Base-by-base conservation (phyloP, 2,113 vertebrate genomes). In the Peromyscus maniculatus region DNA sequence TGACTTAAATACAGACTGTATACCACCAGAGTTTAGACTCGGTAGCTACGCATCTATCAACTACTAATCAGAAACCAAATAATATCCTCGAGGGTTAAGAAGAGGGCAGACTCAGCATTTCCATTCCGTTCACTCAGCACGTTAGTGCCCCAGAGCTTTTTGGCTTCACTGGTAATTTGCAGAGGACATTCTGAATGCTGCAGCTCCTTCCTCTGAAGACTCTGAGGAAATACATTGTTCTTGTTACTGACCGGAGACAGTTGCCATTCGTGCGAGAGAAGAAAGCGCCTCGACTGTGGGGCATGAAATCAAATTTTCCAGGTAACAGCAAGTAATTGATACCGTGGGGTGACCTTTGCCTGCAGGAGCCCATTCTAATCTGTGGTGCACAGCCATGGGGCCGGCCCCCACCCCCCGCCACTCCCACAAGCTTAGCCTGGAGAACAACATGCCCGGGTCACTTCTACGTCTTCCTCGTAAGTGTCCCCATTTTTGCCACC, bases 271-370 rank as follows among this genome's bases (percentile, higher is more conserved):
- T 10, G 91, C 84, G 2, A 77, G 43, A 98, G 93, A 98, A 98
- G 96, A 99, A 98, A 99, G 98, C 84, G 89, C 96, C 98, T 97
- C 98, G 95, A 95, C 98, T 98, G 95, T 94, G 84, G 96, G 93
- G 98, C 98, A 98, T 98, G 98, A 99, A 99, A 99, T 99, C 98
- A 98, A 98, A 98, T 98, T 98, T 99, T 99, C 97, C 98, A 98
- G 98, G 98, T 98, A 98, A 98, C 97, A 98, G 96, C 95, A 97
- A 98, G 98, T 98, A 99, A 98, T 98, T 98, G 98, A 98, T 98
- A 98, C 98, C 83, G 36, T 88, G 91, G 93, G 87, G 91, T 98
- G 98, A 98, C 98, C 98, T 98, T 97, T 98, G 97, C 97, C 96
- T 93, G 39, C 31, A 74, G 93, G 94, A 94, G 96, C 82, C 97